Percentiles rank a stretch among this genome's conserved stretches.
Evolutionary conservation across 2,797 vertebrate species (phyloP).

Genomic region (Anguilla pacifica): DNA sequence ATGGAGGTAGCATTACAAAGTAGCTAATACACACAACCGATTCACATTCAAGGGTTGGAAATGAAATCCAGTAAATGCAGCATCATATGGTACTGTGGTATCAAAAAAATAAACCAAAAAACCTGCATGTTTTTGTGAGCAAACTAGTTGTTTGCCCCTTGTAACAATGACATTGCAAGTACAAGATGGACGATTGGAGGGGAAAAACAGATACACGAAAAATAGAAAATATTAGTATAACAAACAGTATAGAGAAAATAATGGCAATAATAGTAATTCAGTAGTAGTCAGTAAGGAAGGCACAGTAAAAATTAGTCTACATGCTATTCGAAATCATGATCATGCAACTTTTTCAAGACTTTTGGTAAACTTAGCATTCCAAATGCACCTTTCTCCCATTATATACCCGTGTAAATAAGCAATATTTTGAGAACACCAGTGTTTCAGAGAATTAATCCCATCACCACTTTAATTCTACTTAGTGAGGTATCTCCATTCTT

Average conservation of each 20-base stretch:
- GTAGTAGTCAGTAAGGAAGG: constrained; percentile 7
- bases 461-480: neutral
- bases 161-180: neutral
- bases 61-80: neutral
- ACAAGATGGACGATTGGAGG: neutral
- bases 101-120: neutral
- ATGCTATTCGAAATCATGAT: constrained; percentile 1
- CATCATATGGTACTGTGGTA: neutral
- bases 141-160: neutral
- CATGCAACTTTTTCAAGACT: neutral
- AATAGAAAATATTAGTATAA: neutral
- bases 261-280: neutral
- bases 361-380: neutral
- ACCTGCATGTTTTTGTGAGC: neutral
- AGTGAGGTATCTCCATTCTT: neutral
- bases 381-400: neutral
- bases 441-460: neutral
- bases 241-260: neutral
- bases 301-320: constrained; percentile 2
- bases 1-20: constrained; percentile 1
- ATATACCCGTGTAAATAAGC: neutral
- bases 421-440: neutral
- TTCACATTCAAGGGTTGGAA: neutral
- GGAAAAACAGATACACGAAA: neutral
- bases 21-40: neutral